Conservation (phyloP, 2,113 vertebrate genomes). For the Engraulis encrasicolus region DNA sequence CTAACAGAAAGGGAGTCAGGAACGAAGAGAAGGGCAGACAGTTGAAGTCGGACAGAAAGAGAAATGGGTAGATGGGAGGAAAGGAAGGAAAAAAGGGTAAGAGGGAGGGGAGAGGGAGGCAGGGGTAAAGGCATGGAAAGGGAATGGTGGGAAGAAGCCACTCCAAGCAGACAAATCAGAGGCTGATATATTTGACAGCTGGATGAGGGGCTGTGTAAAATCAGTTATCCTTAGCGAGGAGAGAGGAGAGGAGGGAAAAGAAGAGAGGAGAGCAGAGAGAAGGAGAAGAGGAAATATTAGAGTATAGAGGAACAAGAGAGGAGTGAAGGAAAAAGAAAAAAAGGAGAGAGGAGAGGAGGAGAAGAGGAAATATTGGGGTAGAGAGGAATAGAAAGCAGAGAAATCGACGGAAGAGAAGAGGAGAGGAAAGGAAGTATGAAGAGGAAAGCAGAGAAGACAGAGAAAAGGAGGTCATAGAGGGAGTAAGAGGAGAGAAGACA, state of each 20-base stretch:
- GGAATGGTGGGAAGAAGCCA: constrained; percentile 30
- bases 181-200: constrained; percentile 60
- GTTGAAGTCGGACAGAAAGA: background rate
- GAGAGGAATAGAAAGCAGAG: too few relatives aligned
- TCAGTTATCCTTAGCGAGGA: constrained; percentile 30
- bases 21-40: too few relatives aligned
- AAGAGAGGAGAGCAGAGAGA: constrained; percentile 22
- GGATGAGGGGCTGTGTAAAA: constrained; percentile 49
- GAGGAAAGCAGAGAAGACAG: background rate
- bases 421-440: too few relatives aligned
- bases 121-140: background rate
- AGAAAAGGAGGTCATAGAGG: too few relatives aligned
- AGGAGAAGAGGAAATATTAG: constrained; percentile 1
- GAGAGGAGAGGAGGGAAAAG: background rate
- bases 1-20: too few relatives aligned
- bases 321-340: too few relatives aligned
- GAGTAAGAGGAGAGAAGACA: too few relatives aligned
- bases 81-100: background rate
- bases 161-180: constrained; percentile 54
- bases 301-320: too few relatives aligned
- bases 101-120: background rate
- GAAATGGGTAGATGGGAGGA: background rate
- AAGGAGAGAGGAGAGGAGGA: background rate
- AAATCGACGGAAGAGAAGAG: too few relatives aligned
- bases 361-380: too few relatives aligned